Evolutionary conservation across 23 tunicate genomes (phyloP).

Genomic region (Styela clava): DNA sequence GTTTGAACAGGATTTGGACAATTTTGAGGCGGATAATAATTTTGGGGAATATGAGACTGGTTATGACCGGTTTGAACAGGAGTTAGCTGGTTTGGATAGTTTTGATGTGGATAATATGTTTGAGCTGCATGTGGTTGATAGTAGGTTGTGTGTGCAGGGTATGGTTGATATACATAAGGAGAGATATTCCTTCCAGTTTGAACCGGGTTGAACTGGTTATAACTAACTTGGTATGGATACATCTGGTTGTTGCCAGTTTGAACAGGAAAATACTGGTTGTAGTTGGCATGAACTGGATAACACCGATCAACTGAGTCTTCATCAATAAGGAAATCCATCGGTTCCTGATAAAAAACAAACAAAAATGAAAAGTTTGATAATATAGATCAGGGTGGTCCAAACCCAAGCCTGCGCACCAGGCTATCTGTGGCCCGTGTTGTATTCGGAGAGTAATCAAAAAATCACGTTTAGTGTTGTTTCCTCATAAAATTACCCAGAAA

Average conservation of each 20-base stretch:
- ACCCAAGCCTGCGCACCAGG: too few species aligned
- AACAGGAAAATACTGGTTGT: background rate
- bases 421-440: too few species aligned
- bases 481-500: too few species aligned
- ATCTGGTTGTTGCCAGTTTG: background rate
- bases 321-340: slow-evolving; percentile 1
- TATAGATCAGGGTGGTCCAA: too few species aligned
- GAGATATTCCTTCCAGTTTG: background rate
- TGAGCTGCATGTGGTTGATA: too few species aligned
- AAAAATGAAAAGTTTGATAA: background rate
- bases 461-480: too few species aligned
- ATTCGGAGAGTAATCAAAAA: too few species aligned
- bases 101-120: background rate
- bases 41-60: background rate
- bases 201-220: background rate
- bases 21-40: background rate
- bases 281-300: background rate
- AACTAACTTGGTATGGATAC: background rate
- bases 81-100: background rate
- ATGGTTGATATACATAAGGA: too few species aligned
- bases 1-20: background rate
- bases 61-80: background rate
- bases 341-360: background rate
- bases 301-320: slow-evolving; percentile 10
- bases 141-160: too few species aligned